These are phyloP conservation scores for Ursus arctos DNA, from an alignment of 2,113 vertebrate genomes.

Conservation along the genomic window DNA sequence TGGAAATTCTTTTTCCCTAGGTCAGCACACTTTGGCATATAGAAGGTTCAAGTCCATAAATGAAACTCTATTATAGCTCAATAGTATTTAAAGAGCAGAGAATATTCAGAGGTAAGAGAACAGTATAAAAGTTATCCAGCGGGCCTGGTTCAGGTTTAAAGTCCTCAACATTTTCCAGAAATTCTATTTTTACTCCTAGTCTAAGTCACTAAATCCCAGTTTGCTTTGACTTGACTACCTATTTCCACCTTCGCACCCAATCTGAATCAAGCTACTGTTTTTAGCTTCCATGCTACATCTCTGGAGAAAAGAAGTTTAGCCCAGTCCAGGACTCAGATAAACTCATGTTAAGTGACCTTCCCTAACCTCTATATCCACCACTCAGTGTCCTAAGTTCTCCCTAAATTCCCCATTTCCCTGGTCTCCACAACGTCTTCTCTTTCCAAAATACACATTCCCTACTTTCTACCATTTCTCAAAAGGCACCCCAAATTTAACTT, in stretches of 20 bases:
- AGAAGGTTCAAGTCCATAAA: conserved; percentile 18
- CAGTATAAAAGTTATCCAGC: not conserved
- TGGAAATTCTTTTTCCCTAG: not conserved
- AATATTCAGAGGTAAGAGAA: conserved; percentile 20
- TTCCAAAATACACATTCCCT: not conserved
- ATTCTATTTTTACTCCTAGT: conserved; percentile 25
- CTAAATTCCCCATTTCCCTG: not conserved
- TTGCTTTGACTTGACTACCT: not conserved
- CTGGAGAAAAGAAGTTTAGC: conserved; percentile 15
- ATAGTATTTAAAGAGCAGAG: not conserved
- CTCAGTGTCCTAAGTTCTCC: not conserved
- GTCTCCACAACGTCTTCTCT: not conserved
- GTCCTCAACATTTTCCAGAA: conserved; percentile 3
- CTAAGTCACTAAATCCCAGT: not conserved
- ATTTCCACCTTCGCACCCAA: not conserved
- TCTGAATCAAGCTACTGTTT: conserved; percentile 18
- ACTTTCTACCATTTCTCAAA: conserved; percentile 55
- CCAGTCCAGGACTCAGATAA: not conserved
- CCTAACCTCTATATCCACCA: not conserved
- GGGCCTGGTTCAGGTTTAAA: conserved; percentile 7
- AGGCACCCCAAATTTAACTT: conserved; percentile 33
- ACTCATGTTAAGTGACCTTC: not conserved
- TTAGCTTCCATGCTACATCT: not conserved
- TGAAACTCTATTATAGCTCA: not conserved
- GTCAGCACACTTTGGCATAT: not conserved